phyloP scores from a whole-genome alignment of 2,113 vertebrate species.

The Microcebus murinus region DNA sequence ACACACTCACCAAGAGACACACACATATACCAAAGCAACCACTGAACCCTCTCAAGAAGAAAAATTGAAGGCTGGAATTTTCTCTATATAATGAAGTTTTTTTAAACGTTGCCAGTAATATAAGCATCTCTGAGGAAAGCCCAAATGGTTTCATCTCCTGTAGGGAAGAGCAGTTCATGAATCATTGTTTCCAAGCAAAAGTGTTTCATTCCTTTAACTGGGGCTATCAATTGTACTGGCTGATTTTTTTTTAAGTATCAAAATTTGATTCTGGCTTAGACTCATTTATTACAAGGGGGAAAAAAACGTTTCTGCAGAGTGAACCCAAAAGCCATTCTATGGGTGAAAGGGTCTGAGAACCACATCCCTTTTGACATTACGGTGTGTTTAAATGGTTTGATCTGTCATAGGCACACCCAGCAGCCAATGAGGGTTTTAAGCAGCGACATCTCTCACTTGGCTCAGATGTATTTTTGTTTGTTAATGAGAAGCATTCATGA shows the following conservation, averaged over 20 bases:
- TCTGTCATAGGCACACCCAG: conserved; percentile 59
- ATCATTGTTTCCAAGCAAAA: conserved; percentile 82
- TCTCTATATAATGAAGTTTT: conserved; percentile 87
- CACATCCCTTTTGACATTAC: conserved; percentile 38
- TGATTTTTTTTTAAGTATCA: conserved; percentile 75
- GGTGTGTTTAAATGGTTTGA: conserved; percentile 71
- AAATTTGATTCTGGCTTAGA: conserved; percentile 82
- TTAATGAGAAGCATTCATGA: conserved; percentile 53
- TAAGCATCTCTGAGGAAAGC: conserved; percentile 84
- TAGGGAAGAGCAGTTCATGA: conserved; percentile 84
- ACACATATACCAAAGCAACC: conserved; percentile 80
- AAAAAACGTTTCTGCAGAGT: conserved; percentile 54
- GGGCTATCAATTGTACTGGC: conserved; percentile 73
- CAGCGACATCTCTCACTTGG: conserved; percentile 57
- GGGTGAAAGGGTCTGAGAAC: conserved; percentile 43
- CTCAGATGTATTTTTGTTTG: conserved; percentile 73
- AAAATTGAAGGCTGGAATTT: conserved; percentile 86
- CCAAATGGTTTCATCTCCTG: conserved; percentile 82
- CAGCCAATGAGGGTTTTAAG: conserved; percentile 52
- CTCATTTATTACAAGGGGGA: conserved; percentile 71
- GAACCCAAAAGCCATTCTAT: conserved; percentile 72
- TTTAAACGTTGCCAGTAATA: conserved; percentile 81
- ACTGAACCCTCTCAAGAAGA: conserved; percentile 86
- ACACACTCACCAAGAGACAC: conserved; percentile 40
- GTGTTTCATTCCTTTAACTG: conserved; percentile 83